Conservation (phyloP, 2,113 vertebrate genomes). For the Psettodes erumei region DNA sequence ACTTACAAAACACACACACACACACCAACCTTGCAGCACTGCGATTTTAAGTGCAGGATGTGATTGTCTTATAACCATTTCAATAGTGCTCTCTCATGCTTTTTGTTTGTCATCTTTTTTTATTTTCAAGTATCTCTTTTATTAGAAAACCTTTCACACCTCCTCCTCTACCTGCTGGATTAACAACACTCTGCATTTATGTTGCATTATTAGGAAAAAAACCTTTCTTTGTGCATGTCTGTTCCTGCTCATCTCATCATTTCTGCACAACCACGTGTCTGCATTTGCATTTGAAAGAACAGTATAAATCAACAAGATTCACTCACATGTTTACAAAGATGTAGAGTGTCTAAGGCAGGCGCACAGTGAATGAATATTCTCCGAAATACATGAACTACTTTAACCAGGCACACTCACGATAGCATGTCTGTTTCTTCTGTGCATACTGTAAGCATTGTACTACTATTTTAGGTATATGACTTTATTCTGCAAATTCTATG, state of each 20-base stretch:
- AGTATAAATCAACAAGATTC: not conserved
- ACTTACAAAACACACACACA: no score
- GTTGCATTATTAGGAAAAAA: not conserved
- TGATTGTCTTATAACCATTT: not conserved
- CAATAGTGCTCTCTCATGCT: not conserved
- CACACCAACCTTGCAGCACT: not conserved
- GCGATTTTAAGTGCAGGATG: not conserved
- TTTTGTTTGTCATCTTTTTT: conserved; percentile 28
- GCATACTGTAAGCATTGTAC: not conserved
- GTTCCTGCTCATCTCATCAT: not conserved
- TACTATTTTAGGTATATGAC: no score
- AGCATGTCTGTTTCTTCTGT: not conserved
- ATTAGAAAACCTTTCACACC: not conserved
- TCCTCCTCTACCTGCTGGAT: not conserved
- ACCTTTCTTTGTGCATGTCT: conserved; percentile 1
- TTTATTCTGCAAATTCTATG: not conserved
- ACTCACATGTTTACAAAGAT: not conserved
- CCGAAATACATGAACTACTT: not conserved
- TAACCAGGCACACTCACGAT: not conserved
- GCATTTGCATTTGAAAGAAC: conserved; percentile 12
- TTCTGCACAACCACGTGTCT: not conserved
- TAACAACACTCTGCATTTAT: not conserved
- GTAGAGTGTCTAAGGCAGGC: not conserved
- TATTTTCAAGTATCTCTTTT: not conserved
- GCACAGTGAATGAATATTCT: not conserved